Percentiles rank a stretch among this genome's conserved stretches.
phyloP scores from a whole-genome alignment of 2,888 invertebrate species.

The Catotricha subobsoleta region DNA sequence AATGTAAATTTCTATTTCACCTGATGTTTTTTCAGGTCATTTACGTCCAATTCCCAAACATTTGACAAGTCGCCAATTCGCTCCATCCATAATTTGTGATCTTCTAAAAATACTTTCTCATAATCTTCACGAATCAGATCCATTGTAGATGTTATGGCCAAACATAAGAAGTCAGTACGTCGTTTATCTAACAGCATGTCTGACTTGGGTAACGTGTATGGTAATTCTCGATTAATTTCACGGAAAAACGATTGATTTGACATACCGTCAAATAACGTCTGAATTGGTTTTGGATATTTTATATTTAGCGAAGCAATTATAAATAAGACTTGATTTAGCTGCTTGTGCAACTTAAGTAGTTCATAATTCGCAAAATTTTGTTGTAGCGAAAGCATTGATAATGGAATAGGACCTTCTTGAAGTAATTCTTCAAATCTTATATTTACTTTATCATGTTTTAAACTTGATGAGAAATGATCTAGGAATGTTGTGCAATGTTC shows the following conservation, averaged over 20 bases:
- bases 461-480: slow-evolving; percentile 19
- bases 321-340: slow-evolving; percentile 56
- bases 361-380: slow-evolving; percentile 58
- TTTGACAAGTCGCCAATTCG: slow-evolving; percentile 51
- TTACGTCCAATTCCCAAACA: slow-evolving; percentile 58
- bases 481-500: slow-evolving; percentile 33
- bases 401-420: slow-evolving; percentile 33
- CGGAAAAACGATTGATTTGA: slow-evolving; percentile 34
- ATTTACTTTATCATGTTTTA: slow-evolving; percentile 22
- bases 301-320: slow-evolving; percentile 64
- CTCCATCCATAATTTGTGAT: slow-evolving; percentile 49
- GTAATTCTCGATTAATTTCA: slow-evolving; percentile 31
- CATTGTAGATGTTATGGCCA: slow-evolving; percentile 53
- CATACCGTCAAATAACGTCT: slow-evolving; percentile 58
- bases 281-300: slow-evolving; percentile 52
- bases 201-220: slow-evolving; percentile 40
- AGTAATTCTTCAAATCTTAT: slow-evolving; percentile 25
- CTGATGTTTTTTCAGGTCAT: slow-evolving; percentile 59
- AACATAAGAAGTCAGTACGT: slow-evolving; percentile 53
- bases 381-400: slow-evolving; percentile 52
- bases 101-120: slow-evolving; percentile 31
- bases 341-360: slow-evolving; percentile 60
- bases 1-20: slow-evolving; percentile 31
- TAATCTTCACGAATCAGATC: slow-evolving; percentile 49
- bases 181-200: slow-evolving; percentile 50